Evolutionary conservation across 2,888 invertebrate species (phyloP).

Genomic region (Zygaena filipendulae): DNA sequence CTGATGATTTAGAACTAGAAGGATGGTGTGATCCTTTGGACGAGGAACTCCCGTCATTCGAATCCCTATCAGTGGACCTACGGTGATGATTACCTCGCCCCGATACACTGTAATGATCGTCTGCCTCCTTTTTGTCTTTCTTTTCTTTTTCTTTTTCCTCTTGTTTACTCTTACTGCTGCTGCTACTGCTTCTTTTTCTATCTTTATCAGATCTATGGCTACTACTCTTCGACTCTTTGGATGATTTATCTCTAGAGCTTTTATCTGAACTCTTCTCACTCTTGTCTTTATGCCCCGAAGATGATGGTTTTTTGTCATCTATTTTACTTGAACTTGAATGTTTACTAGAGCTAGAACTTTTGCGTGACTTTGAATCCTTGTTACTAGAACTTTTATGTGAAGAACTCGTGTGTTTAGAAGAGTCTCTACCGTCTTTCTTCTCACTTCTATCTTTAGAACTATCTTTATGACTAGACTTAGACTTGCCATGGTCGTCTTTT

Average conservation of each 20-base stretch:
- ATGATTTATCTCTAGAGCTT: conserved; percentile 33
- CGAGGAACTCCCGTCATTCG: conserved; percentile 76
- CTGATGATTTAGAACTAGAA: conserved; percentile 37
- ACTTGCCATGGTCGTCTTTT: conserved; percentile 43
- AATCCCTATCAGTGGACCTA: conserved; percentile 82
- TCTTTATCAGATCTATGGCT: conserved; percentile 54
- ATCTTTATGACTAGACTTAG: conserved; percentile 42
- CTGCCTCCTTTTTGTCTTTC: conserved; percentile 65
- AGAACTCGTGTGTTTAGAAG: conserved; percentile 48
- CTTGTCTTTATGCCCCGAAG: conserved; percentile 41
- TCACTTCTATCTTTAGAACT: conserved; percentile 39
- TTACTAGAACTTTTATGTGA: conserved; percentile 46
- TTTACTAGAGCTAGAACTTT: conserved; percentile 40
- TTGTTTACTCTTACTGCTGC: conserved; percentile 41
- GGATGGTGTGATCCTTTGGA: conserved; percentile 52
- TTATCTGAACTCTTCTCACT: conserved; percentile 37
- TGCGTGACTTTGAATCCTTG: conserved; percentile 43
- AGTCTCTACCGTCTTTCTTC: conserved; percentile 46
- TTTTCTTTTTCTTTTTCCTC: conserved; percentile 54
- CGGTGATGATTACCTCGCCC: conserved; percentile 72
- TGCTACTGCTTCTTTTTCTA: conserved; percentile 34
- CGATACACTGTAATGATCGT: conserved; percentile 78
- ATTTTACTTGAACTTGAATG: conserved; percentile 23
- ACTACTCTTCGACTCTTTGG: conserved; percentile 40
- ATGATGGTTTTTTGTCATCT: conserved; percentile 45